Evolutionary conservation across 1,140 invertebrate species (phyloP), one percentile per base, ranked within the genome.

Genomic region (Zaprionus nigranus): DNA sequence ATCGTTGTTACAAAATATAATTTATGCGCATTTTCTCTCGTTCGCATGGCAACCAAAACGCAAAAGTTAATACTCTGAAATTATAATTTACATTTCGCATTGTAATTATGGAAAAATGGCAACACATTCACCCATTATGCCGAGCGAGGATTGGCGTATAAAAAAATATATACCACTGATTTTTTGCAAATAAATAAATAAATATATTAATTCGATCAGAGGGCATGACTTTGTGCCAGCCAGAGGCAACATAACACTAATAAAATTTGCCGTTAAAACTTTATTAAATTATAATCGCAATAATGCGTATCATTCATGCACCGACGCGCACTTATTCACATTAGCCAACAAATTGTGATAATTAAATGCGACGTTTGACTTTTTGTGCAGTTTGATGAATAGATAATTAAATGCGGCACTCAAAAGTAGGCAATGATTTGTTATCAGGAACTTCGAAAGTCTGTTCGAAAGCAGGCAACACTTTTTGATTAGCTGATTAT

Each of bases 211-310:
- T 75, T 81, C 75, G 51, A 80, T 77, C 75, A 81, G 53, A 84
- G 82, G 73, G 61, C 81, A 70, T 69, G 81, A 84, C 77, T 84
- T 65, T 49, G 30, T 34, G 26, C 28, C 12, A 7, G 17, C 22
- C 17, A 51, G 12, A 4, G 30, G 24, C 6, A 43, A 30, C 38
- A 34, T 30, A 13, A 12, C 26, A 36, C 15, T 36, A 57, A 66
- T 36, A 66, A 57, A 24, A n/a, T 51, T 67, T 67, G 68, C 56
- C 34, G 66, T 73, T 74, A 69, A 87, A 88, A 78, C 57, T 88
- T 66, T 67, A 87, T 87, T 87, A 83, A 83, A 83, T 83, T 80
- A 83, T 82, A 57, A 79, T 65, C 70, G 54, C 46, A 70, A 86
- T 86, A 81, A 87, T 87, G 65, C 68, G 74, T 64, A 82, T 79